Base-by-base conservation (phyloP, 2,113 vertebrate species). In the Oxygymnocypris stewartii region DNA sequence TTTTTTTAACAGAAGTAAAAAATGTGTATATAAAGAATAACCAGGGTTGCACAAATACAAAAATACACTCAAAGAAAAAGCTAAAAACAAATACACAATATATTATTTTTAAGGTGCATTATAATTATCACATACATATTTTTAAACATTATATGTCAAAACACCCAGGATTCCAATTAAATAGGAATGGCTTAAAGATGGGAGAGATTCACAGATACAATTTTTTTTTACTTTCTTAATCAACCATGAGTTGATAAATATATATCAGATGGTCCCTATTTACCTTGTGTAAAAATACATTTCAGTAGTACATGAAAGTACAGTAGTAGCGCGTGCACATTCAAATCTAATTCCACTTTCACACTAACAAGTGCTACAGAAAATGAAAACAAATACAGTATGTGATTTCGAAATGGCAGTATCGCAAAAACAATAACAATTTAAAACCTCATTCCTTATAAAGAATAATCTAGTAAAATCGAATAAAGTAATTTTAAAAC, bases 41-140 rank as follows among this genome's bases (percentile, higher is more conserved):
- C 9, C 20, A 76, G 74, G 74, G 42, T 25, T 25, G 74, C 74
- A 82, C 57, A 80, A n/a, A 79, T 59, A 79, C 49, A 57, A 79
- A 79, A 57, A 79, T 78, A 79, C 47, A 78, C 4, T 12, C 10
- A 37, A 7, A 51, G 2, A 35, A 78, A 2, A 54, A 23, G 11
- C 6, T 14, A 6, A 54, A 12, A 42, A 80, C n/a, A 37, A 20
- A 40, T 59, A 59, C 51, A 59, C 20, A 3, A 54, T 57, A 35
- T 40, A 31, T 78, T 35, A 1, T 37, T 79, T 44, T 79, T n/a
- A 61, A 61, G 23, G 57, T 61, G 76, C 76, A 54, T 78, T 35
- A 35, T 54, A 28, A 81, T 25, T 42, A 81, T 81, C 23, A 59
- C 54, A 28, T 9, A n/a, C 16, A 40, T 42, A 63, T 63, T 44